Evolutionary conservation across 2,888 invertebrate genomes (phyloP).

Genomic region (Morpho deidamia): DNA sequence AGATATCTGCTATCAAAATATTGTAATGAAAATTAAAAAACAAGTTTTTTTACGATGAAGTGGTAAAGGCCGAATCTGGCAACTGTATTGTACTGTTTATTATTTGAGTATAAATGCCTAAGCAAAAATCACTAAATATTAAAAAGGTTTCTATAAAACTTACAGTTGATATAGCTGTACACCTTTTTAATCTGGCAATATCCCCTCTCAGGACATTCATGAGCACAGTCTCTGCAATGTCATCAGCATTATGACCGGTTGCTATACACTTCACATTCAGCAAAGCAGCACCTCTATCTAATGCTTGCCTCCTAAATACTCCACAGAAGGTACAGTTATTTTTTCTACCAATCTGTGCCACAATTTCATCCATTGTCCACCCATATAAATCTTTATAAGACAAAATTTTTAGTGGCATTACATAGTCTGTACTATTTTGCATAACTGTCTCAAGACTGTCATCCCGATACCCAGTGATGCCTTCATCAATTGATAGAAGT

Average conservation of each 20-base stretch:
- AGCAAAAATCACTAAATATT: too few species aligned
- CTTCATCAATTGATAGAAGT: constrained; percentile 98
- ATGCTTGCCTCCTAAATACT: constrained; percentile 95
- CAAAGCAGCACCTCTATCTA: constrained; percentile 95
- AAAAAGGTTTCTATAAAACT: too few species aligned
- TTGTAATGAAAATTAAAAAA: too few species aligned
- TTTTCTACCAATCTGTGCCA: constrained; percentile 88
- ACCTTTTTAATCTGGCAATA: constrained; percentile 93
- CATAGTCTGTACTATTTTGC: constrained; percentile 95
- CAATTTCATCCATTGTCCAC: constrained; percentile 99
- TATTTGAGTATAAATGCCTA: too few species aligned
- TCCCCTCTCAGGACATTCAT: constrained; percentile 99
- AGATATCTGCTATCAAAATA: too few species aligned
- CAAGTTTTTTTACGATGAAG: too few species aligned
- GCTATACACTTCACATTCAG: constrained; percentile 95
- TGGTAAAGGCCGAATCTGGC: too few species aligned
- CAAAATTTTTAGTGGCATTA: constrained; percentile 94
- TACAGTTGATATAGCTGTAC: constrained; percentile 94
- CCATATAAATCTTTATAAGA: constrained; percentile 99
- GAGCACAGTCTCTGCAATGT: constrained; percentile 98
- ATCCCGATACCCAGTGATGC: constrained; percentile 96
- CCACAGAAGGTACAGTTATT: constrained; percentile 99
- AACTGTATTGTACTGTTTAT: too few species aligned
- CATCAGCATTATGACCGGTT: constrained; percentile 98
- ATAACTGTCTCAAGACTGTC: constrained; percentile 98